Conservation (phyloP, 2,888 invertebrate genomes). For the Pegoplata infirma region DNA sequence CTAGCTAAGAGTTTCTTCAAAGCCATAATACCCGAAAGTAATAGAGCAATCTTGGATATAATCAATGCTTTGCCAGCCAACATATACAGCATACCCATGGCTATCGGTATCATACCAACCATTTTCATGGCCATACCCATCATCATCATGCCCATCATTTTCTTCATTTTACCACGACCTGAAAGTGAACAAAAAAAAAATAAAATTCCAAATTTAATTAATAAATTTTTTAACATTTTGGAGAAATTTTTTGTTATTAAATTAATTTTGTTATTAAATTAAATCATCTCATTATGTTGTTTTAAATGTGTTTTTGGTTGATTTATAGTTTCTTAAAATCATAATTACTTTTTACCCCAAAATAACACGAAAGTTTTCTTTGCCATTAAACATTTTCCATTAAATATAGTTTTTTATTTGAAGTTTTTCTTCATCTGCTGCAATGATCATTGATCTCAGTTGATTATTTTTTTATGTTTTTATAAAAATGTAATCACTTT, state of each 20-base stretch:
- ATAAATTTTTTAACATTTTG: conserved; percentile 56
- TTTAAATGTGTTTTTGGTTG: not conserved
- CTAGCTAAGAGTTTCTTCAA: conserved; percentile 85
- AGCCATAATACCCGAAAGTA: conserved; percentile 89
- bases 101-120: conserved; percentile 88
- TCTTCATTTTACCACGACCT: conserved; percentile 92
- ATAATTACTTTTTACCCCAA: not conserved
- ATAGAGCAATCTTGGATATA: conserved; percentile 87
- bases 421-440: not conserved
- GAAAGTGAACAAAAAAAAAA: conserved; percentile 66
- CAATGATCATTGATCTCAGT: not conserved
- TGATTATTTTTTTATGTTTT: no score
- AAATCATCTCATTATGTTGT: not conserved
- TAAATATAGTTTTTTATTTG: not conserved
- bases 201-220: conserved; percentile 39
- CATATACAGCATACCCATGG: conserved; percentile 88
- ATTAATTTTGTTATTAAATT: not conserved
- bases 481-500: not conserved
- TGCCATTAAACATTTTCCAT: not conserved
- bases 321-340: not conserved
- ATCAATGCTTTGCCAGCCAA: conserved; percentile 92
- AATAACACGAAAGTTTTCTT: not conserved
- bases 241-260: conserved; percentile 65
- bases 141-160: conserved; percentile 95
- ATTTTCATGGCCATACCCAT: conserved; percentile 92